Evolutionary conservation across 1,140 invertebrate species (phyloP).

Genomic region (Chymomyza costata): DNA sequence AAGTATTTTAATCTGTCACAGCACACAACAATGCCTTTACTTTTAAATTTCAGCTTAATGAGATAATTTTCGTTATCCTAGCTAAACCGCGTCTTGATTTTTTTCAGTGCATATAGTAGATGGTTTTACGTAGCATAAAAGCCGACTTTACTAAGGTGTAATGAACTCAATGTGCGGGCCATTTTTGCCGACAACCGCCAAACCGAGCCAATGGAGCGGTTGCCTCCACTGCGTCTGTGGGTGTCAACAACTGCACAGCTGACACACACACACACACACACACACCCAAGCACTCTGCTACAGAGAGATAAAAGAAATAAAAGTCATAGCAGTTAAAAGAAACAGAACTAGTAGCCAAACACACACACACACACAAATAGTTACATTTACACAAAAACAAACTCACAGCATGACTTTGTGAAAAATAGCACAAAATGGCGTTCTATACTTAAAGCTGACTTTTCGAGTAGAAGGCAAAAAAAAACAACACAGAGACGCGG

Average conservation of each 20-base stretch:
- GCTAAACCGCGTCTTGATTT: too few species aligned
- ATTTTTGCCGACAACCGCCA: constrained; percentile 38
- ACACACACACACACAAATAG: constrained; percentile 23
- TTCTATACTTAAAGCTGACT: too few species aligned
- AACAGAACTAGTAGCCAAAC: constrained; percentile 36
- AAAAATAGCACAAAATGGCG: too few species aligned
- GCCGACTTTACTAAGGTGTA: constrained; percentile 42
- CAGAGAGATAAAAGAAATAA: constrained; percentile 46
- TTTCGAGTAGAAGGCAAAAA: constrained; percentile 25
- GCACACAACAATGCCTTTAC: too few species aligned
- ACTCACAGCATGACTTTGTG: too few species aligned
- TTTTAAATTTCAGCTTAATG: too few species aligned
- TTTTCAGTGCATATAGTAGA: too few species aligned
- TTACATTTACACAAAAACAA: too few species aligned
- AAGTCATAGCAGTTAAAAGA: constrained; percentile 40
- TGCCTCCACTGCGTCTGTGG: constrained; percentile 37
- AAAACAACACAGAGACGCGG: constrained; percentile 27
- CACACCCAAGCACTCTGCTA: constrained; percentile 17
- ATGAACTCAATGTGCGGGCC: constrained; percentile 47
- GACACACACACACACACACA: constrained; percentile 36
- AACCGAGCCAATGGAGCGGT: constrained; percentile 55
- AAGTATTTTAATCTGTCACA: too few species aligned
- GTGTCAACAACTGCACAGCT: constrained; percentile 68
- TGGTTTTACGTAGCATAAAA: too few species aligned
- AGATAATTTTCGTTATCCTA: too few species aligned